These are phyloP conservation scores for Sturnus vulgaris DNA, from an alignment of 2,113 vertebrate genomes.

Conservation along the genomic window DNA sequence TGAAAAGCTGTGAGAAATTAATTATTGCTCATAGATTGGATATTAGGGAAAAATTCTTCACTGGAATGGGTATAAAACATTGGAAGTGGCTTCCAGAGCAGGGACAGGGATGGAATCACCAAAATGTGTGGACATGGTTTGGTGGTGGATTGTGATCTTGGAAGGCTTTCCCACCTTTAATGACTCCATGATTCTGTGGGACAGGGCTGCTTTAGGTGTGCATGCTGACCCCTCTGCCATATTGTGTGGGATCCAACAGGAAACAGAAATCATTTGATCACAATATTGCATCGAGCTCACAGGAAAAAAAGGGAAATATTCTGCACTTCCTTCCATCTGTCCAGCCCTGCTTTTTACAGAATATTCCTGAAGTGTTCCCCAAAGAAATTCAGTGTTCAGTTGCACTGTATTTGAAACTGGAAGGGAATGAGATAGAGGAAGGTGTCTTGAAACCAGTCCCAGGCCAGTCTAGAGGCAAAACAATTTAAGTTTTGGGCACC, in stretches of 20 bases:
- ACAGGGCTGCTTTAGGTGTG: not conserved
- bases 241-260: not conserved
- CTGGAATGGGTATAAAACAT: not conserved
- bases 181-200: not conserved
- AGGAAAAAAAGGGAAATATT: not conserved
- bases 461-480: not conserved
- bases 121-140: rapidly evolving
- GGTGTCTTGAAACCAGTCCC: not conserved
- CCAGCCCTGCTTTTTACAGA: not conserved
- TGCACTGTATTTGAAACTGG: not conserved
- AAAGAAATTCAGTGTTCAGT: not conserved
- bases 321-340: not conserved
- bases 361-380: not conserved
- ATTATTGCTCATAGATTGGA: not conserved
- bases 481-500: not conserved
- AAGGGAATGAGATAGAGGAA: not conserved
- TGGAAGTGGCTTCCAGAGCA: not conserved
- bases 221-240: not conserved
- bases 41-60: not conserved
- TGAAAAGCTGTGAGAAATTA: not conserved
- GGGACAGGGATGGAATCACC: not conserved
- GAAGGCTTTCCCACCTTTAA: not conserved
- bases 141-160: not conserved
- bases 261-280: not conserved
- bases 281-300: not conserved